Conservation (phyloP, 1,140 invertebrate species). For the Diorhabda elongata region DNA sequence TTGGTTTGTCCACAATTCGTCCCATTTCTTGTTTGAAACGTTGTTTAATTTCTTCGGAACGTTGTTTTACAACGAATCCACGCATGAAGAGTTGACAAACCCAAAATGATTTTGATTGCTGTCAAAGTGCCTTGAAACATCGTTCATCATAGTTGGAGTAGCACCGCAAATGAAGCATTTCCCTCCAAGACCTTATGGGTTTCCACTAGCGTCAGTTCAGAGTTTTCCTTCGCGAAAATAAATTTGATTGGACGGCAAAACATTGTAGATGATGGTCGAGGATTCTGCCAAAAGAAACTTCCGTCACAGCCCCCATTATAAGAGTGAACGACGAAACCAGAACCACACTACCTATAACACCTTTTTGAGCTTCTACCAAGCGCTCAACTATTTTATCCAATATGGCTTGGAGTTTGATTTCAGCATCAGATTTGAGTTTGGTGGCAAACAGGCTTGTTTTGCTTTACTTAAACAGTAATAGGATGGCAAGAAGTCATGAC, state of each 20-base stretch:
- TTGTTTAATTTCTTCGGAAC: slow-evolving; percentile 16
- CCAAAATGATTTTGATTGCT: slow-evolving; percentile 10
- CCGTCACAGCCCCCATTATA: slow-evolving; percentile 12
- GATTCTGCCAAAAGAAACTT: slow-evolving; percentile 19
- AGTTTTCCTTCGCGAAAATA: slow-evolving; percentile 20
- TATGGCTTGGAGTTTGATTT: slow-evolving; percentile 29
- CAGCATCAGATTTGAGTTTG: slow-evolving; percentile 25
- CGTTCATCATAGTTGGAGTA: slow-evolving; percentile 32
- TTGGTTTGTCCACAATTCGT: slow-evolving; percentile 18
- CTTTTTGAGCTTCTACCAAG: slow-evolving; percentile 23
- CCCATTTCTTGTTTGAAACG: slow-evolving; percentile 24
- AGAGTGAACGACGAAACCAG: not conserved
- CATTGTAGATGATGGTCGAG: slow-evolving; percentile 18
- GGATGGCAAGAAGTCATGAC: slow-evolving; percentile 11
- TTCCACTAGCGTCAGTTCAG: slow-evolving; percentile 7
- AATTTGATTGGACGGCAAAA: slow-evolving; percentile 24
- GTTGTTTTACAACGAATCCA: slow-evolving; percentile 18
- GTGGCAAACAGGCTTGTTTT: slow-evolving; percentile 22
- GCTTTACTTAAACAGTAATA: slow-evolving; percentile 15
- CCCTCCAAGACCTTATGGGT: not conserved
- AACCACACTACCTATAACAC: slow-evolving; percentile 39
- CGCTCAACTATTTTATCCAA: slow-evolving; percentile 27
- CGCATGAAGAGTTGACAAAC: slow-evolving; percentile 17
- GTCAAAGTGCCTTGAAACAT: slow-evolving; percentile 11
- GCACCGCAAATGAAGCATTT: slow-evolving; percentile 33